Conservation (phyloP, 2,113 vertebrate genomes). For the Clarias magur region DNA sequence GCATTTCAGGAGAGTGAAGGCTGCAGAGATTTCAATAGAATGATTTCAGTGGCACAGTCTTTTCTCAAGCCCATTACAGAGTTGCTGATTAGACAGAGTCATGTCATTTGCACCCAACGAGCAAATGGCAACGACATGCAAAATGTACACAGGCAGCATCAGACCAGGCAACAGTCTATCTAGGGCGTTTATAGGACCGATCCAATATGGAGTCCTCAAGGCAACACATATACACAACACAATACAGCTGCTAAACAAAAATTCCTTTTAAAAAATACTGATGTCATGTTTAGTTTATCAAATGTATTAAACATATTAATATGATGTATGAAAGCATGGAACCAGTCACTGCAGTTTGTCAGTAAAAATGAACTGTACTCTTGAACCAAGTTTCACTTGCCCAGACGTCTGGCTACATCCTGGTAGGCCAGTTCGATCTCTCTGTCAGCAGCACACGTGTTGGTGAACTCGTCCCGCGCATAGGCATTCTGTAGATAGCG, state of each 20-base stretch:
- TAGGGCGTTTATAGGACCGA: slow-evolving; percentile 37
- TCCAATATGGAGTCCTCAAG: slow-evolving; percentile 46
- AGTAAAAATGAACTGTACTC: background rate
- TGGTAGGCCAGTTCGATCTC: slow-evolving; percentile 92
- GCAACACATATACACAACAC: slow-evolving; percentile 19
- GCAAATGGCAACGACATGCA: slow-evolving; percentile 43
- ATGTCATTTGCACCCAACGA: slow-evolving; percentile 35
- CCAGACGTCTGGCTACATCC: slow-evolving; percentile 88
- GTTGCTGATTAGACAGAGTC: slow-evolving; percentile 35
- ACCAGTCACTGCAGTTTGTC: background rate
- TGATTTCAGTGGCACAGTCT: slow-evolving; percentile 48
- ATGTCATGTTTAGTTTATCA: background rate
- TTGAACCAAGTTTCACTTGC: slow-evolving; percentile 64
- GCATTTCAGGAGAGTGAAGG: slow-evolving; percentile 10
- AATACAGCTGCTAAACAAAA: background rate
- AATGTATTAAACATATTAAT: background rate
- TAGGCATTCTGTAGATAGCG: slow-evolving; percentile 90
- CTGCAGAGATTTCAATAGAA: slow-evolving; percentile 7
- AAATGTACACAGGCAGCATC: slow-evolving; percentile 43
- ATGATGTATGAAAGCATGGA: background rate
- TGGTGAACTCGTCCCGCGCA: slow-evolving; percentile 88
- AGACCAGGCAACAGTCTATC: slow-evolving; percentile 41
- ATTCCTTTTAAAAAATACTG: background rate
- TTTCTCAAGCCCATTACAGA: slow-evolving; percentile 45
- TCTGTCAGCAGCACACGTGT: slow-evolving; percentile 87